Evolutionary conservation across 2,888 invertebrate genomes (phyloP).

Genomic region (Melanostoma scalare): DNA sequence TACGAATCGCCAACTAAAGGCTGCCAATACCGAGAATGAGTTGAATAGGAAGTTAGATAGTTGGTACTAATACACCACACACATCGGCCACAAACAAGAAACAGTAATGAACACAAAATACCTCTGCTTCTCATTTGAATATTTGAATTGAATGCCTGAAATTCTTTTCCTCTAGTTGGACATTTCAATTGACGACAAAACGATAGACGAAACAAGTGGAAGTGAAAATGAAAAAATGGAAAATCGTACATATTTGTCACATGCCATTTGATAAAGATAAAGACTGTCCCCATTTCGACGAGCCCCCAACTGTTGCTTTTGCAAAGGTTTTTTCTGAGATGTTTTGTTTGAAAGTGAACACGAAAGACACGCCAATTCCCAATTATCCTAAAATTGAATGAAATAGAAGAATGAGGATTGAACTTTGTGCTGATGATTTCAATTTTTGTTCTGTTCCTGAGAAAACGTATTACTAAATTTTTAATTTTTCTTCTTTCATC

Average conservation of each 20-base stretch:
- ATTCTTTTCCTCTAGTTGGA: slow-evolving; percentile 30
- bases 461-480: not conserved
- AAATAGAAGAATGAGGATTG: too few species aligned
- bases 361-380: too few species aligned
- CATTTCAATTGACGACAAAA: slow-evolving; percentile 23
- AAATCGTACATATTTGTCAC: slow-evolving; percentile 29
- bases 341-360: too few species aligned
- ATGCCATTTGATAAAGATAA: slow-evolving; percentile 5
- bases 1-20: slow-evolving; percentile 26
- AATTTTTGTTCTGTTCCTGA: too few species aligned
- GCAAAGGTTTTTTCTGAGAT: too few species aligned
- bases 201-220: not conserved
- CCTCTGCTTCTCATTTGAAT: slow-evolving; percentile 41
- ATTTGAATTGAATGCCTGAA: slow-evolving; percentile 24
- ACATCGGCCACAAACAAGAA: slow-evolving; percentile 11
- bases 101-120: slow-evolving; percentile 42
- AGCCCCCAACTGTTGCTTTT: too few species aligned
- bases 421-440: too few species aligned
- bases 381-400: too few species aligned
- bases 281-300: too few species aligned
- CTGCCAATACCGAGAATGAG: not conserved
- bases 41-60: not conserved
- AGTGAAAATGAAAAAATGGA: not conserved
- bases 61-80: not conserved
- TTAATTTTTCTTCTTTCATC: slow-evolving; percentile 27